phyloP scores from a whole-genome alignment of 1,140 invertebrate genomes.

The Cecropterus lyciades region DNA sequence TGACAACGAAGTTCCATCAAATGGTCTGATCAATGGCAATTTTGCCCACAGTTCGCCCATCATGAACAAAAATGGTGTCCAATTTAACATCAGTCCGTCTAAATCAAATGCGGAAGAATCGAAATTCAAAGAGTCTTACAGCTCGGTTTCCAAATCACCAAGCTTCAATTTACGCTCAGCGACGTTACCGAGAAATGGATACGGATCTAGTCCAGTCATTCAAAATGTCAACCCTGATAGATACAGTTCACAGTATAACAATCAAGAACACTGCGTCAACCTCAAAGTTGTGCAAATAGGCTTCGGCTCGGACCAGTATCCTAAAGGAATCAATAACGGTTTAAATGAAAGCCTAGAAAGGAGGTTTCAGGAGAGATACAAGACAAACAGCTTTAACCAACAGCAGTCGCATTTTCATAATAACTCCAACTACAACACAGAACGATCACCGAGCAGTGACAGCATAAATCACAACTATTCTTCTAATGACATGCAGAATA shows the following conservation, averaged over 20 bases:
- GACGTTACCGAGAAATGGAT: slow-evolving; percentile 89
- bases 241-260: slow-evolving; percentile 82
- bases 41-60: slow-evolving; percentile 82
- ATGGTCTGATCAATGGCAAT: slow-evolving; percentile 62
- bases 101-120: slow-evolving; percentile 77
- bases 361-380: slow-evolving; percentile 76
- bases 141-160: slow-evolving; percentile 77
- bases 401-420: slow-evolving; percentile 65
- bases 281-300: slow-evolving; percentile 84
- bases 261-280: slow-evolving; percentile 82
- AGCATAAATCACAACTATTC: slow-evolving; percentile 78
- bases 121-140: slow-evolving; percentile 72
- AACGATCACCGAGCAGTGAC: slow-evolving; percentile 72
- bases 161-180: slow-evolving; percentile 86
- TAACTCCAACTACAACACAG: slow-evolving; percentile 75
- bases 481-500: slow-evolving; percentile 71
- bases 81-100: slow-evolving; percentile 79
- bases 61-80: slow-evolving; percentile 78
- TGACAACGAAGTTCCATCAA: slow-evolving; percentile 49
- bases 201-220: slow-evolving; percentile 75
- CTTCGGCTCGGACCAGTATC: slow-evolving; percentile 75
- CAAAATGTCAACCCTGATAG: slow-evolving; percentile 80
- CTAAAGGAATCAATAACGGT: slow-evolving; percentile 76
- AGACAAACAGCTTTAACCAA: slow-evolving; percentile 72
- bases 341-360: slow-evolving; percentile 84